phyloP scores from a whole-genome alignment of 2,113 vertebrate genomes.

The Varanus salvator region DNA sequence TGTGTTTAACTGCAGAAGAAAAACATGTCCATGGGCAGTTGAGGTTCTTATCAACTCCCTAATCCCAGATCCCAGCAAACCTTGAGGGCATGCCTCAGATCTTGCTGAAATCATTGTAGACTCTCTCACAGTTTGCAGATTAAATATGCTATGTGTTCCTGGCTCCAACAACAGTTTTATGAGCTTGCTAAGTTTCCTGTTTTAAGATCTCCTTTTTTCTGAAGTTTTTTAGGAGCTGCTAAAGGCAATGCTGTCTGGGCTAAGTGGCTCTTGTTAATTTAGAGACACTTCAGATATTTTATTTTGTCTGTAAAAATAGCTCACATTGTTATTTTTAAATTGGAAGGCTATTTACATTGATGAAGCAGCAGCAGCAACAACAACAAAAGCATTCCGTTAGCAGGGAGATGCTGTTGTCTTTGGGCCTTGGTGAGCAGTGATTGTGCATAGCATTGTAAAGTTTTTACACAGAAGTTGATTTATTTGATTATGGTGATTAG shows the following conservation, averaged over 20 bases:
- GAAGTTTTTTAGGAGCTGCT: slow-evolving; percentile 90
- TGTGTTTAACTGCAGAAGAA: slow-evolving; percentile 95
- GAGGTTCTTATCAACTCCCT: slow-evolving; percentile 92
- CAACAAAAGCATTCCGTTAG: not conserved
- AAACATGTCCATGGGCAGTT: slow-evolving; percentile 89
- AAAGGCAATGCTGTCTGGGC: slow-evolving; percentile 82
- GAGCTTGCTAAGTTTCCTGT: slow-evolving; percentile 91
- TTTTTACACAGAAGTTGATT: slow-evolving; percentile 64
- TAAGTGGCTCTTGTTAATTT: slow-evolving; percentile 80
- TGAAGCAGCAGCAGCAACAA: not conserved
- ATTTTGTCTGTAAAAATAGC: slow-evolving; percentile 69
- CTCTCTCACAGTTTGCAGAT: slow-evolving; percentile 93
- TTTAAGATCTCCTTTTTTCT: slow-evolving; percentile 84
- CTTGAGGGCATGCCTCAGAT: slow-evolving; percentile 99
- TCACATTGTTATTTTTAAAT: slow-evolving; percentile 71
- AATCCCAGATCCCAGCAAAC: slow-evolving; percentile 99
- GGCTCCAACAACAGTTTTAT: slow-evolving; percentile 86
- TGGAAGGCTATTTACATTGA: slow-evolving; percentile 31
- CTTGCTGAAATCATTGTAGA: slow-evolving; percentile 91
- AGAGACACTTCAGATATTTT: slow-evolving; percentile 75
- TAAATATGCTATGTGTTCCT: slow-evolving; percentile 99
- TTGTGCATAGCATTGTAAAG: slow-evolving; percentile 49
- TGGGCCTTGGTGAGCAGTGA: slow-evolving; percentile 50
- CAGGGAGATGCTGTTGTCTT: slow-evolving; percentile 50
- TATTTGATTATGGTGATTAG: slow-evolving; percentile 61